Evolutionary conservation across 2,797 vertebrate genomes (phyloP).

Genomic region (Rhinichthys osculus): DNA sequence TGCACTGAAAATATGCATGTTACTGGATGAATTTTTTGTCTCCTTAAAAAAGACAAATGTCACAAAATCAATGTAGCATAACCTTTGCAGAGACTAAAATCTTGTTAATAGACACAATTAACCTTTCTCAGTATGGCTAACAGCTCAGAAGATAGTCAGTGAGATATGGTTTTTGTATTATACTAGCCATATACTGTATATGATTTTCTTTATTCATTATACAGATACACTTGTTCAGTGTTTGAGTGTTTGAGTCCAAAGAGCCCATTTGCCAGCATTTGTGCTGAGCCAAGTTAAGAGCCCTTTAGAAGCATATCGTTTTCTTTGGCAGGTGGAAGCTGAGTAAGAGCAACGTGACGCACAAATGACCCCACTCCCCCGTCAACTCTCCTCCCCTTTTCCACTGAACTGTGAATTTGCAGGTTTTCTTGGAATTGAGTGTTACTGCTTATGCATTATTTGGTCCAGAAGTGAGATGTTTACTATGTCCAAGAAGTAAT

Average conservation of each 20-base stretch:
- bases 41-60: neutral
- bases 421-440: slow-evolving; percentile 45
- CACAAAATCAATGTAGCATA: neutral
- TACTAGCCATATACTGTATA: no score
- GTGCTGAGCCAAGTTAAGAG: slow-evolving; percentile 55
- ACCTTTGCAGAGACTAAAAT: neutral
- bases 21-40: neutral
- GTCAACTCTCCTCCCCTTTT: slow-evolving; percentile 50
- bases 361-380: slow-evolving; percentile 67
- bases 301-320: slow-evolving; percentile 82
- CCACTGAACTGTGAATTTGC: slow-evolving; percentile 57
- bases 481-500: neutral
- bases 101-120: neutral
- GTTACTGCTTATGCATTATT: neutral
- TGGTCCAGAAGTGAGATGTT: neutral
- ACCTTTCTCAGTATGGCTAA: neutral
- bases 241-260: slow-evolving; percentile 72
- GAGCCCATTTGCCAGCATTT: slow-evolving; percentile 65
- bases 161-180: slow-evolving; percentile 7
- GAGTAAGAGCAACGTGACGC: slow-evolving; percentile 76
- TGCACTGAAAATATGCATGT: neutral
- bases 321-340: slow-evolving; percentile 78
- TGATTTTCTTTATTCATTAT: slow-evolving; percentile 35
- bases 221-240: slow-evolving; percentile 74
- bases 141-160: neutral